Base-by-base conservation (phyloP, 2,888 invertebrate species). In the Clistopyga incitator region DNA sequence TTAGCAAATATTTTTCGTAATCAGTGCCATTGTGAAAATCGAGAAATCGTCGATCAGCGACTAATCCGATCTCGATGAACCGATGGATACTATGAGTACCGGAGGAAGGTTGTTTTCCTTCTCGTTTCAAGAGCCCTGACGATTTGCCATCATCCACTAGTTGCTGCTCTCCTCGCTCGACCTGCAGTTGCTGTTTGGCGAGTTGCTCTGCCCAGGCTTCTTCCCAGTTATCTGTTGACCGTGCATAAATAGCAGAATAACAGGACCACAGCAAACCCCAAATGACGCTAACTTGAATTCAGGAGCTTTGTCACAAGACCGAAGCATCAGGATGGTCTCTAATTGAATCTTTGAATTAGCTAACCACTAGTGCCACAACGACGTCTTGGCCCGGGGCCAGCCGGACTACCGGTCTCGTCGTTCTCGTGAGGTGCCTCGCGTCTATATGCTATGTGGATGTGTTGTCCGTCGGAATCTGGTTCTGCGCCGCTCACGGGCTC, bases 21-120 rank as follows among this genome's bases (percentile, higher is more conserved):
- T 97, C 96, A 87, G 96, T 96, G 88, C 96, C 95, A 84, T 95
- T 94, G 93, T 98, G 98, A 92, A 97, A 98, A 78, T 97, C 96
- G 80, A 97, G 95, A 97, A 98, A 98, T 87, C 96, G 96, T 75
- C 95, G 95, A 94, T 98, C 98, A 45, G 98, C 98, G 70, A 98
- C 97, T 72, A 98, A 94, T 77, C 97, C 94, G 1, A 97, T 96
- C 93, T 98, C 98, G 52, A 98, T 97, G 92, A 95, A 97, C 59
- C 96, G 95, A 74, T 96, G 96, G 89, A 95, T 95, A 93, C 97
- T 97, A 84, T 97, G 95, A 68, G 97, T 97, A 78, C 96, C 95
- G 86, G 93, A 92, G 88, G 92, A 89, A 85, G 94, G 1, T 72
- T 82, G 80, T 59, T 23, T 64, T 11, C 74, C 84, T 64, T 82